Percentiles rank a stretch among this genome's conserved stretches.
Conservation (phyloP, 1,140 invertebrate species). For the Drosophila sturtevanti region DNA sequence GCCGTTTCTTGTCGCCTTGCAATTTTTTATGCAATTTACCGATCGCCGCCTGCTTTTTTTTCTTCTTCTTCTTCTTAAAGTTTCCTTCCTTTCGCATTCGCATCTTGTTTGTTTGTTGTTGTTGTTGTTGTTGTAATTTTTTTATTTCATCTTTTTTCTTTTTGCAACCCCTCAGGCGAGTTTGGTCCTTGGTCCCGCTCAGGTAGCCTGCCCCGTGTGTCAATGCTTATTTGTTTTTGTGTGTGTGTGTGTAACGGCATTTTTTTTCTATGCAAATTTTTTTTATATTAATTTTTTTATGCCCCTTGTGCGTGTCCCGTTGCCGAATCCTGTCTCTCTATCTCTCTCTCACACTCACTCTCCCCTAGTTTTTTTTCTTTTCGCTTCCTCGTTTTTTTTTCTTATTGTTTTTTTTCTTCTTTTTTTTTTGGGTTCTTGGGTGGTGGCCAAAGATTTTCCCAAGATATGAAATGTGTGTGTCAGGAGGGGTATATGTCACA, state of each 20-base stretch:
- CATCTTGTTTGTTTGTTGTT: slow-evolving; percentile 1
- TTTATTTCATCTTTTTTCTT: too few species aligned
- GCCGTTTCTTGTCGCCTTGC: slow-evolving; percentile 48
- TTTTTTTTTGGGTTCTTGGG: slow-evolving; percentile 52
- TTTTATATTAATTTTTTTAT: slow-evolving; percentile 80
- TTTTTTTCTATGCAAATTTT: slow-evolving; percentile 81
- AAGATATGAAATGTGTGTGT: slow-evolving; percentile 61
- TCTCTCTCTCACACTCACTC: slow-evolving; percentile 40
- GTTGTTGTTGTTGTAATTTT: neutral
- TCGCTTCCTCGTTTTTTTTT: slow-evolving; percentile 12
- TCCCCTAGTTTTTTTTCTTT: slow-evolving; percentile 19
- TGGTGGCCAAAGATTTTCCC: slow-evolving; percentile 82
- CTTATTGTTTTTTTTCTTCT: slow-evolving; percentile 35
- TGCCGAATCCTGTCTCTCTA: slow-evolving; percentile 40
- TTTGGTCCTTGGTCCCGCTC: slow-evolving; percentile 31
- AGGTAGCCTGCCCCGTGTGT: slow-evolving; percentile 49
- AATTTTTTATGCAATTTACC: slow-evolving; percentile 78
- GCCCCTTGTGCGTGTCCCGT: slow-evolving; percentile 61
- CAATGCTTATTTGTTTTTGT: slow-evolving; percentile 20
- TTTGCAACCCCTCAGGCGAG: slow-evolving; percentile 31
- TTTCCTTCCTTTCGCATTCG: slow-evolving; percentile 32
- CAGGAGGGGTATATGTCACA: slow-evolving; percentile 55
- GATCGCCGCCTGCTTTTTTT: slow-evolving; percentile 56
- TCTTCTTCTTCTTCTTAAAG: slow-evolving; percentile 23
- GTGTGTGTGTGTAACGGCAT: slow-evolving; percentile 66